Evolutionary conservation across 2,888 invertebrate species (phyloP), one percentile per base, ranked within the genome.

Genomic region (Physocephala rufipes): DNA sequence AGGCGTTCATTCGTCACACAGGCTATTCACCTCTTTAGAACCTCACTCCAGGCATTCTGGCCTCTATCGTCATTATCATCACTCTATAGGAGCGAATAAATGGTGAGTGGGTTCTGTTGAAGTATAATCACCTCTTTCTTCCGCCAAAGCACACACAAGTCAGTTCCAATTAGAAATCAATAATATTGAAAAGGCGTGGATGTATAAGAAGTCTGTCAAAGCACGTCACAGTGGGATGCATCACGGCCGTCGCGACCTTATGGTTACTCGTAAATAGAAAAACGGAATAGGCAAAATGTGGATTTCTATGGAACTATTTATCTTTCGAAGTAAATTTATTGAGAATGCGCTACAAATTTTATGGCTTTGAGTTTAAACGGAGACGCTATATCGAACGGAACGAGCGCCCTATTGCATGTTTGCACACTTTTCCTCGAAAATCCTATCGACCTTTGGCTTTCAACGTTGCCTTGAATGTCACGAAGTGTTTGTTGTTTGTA

Each of bases 161-260:
- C 79, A 77, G 79, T 78, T 80, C 79, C 82, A 80, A 82, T 82
- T 80, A 79, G 77, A 80, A 81, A 82, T 79, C 81, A 79, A 80
- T 82, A 82, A 76, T 74, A 73, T 73, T 73, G 59, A 51, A 24
- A 49, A 53, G 47, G 36, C 67, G 62, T 47, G n/a, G 47, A 65
- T 15, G 51, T 51, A 19, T n/a, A n/a, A n/a, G n/a, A n/a, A n/a
- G 49, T n/a, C 49, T n/a, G 49, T n/a, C 49, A 4, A 2, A 12
- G 3, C 49, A 3, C 12, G 49, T 3, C 49, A n/a, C 49, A 4
- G 15, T n/a, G 19, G n/a, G 12, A 19, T n/a, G 49, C 15, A 4
- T n/a, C n/a, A n/a, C n/a, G 49, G n/a, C 49, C 15, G 3, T n/a
- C 49, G 4, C 45, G 12, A 15, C 45, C 45, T 45, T 15, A 45